These are phyloP conservation scores for Plumapathes pennacea DNA, from an alignment of 92 coral and sea anemone species.

Conservation along the genomic window DNA sequence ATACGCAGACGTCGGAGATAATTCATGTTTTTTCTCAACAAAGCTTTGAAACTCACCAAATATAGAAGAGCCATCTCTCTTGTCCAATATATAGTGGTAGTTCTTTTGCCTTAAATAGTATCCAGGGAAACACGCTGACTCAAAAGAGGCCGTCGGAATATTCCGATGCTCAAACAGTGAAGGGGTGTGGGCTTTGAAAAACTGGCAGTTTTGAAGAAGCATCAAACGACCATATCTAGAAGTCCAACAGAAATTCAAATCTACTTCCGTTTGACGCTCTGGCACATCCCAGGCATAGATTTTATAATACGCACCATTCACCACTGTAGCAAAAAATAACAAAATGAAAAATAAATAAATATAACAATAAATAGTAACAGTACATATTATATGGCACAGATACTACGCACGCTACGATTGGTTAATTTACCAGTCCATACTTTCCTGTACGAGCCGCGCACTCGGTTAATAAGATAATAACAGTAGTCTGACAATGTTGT, in stretches of 20 bases:
- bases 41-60: constrained; percentile 16
- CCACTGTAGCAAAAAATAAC: constrained; percentile 35
- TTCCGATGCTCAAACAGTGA: not conserved
- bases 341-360: not conserved
- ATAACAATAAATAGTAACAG: not conserved
- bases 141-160: constrained; percentile 47
- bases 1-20: too few relatives aligned
- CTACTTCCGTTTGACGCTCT: constrained; percentile 49
- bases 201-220: constrained; percentile 51
- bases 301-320: constrained; percentile 63
- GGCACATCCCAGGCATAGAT: constrained; percentile 73
- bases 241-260: constrained; percentile 58
- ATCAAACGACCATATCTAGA: constrained; percentile 42
- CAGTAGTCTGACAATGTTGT: too few relatives aligned
- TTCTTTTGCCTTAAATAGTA: constrained; percentile 76
- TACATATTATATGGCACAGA: too few relatives aligned
- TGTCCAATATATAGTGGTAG: constrained; percentile 47
- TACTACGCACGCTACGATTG: too few relatives aligned
- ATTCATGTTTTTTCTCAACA: too few relatives aligned
- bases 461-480: too few relatives aligned
- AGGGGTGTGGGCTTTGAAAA: constrained; percentile 24
- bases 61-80: constrained; percentile 40
- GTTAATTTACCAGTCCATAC: too few relatives aligned
- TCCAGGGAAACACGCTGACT: constrained; percentile 74
- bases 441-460: too few relatives aligned